Evolutionary conservation across 2,113 vertebrate genomes (phyloP), one percentile per base, ranked within the genome.

Genomic region (Muntiacus reevesi): DNA sequence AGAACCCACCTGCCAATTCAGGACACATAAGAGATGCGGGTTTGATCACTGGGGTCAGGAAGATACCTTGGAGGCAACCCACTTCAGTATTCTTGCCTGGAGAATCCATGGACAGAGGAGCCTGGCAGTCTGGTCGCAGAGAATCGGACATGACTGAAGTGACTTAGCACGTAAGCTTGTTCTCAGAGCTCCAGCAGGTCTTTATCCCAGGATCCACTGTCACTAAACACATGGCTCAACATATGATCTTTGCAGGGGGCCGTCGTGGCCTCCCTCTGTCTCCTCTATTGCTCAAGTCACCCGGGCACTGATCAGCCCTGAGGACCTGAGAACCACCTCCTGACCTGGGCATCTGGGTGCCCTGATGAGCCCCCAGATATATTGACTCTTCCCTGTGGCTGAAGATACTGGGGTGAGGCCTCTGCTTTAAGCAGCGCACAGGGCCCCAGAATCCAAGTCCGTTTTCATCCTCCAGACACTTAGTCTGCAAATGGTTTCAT

Each of bases 241-340:
- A 5, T 57, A 21, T 15, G 17, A 78, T 21, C 55, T 10, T 3
- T 28, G 15, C 13, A 84, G 54, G 50, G 47, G 7, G 40, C 23
- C 1, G 14, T 33, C 1, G 0, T 3, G 19, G 60, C 40, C 23
- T 55, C 36, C 19, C 60, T 83, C 10, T 7, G 3, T 8, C 16
- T 60, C 52, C 79, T 62, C 86, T 23, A 14, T 27, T 2, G 5
- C 40, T 40, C 47, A 6, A 25, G 79, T 54, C 74, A 7, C 27
- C 40, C 3, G 1, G 30, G 50, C 7, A 40, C 55, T 4, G 17
- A 45, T 50, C 9, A 36, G 71, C 45, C 45, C 43, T 15, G 25
- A 52, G 33, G 60, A 43, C n/a, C 81, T 19, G 50, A 64, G 21
- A 87, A 14, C 50, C 30, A 5, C 12, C 21, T 30, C 25, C 45